Base-by-base conservation (phyloP, 2,888 invertebrate genomes). In the Orchesellides sinensis region DNA sequence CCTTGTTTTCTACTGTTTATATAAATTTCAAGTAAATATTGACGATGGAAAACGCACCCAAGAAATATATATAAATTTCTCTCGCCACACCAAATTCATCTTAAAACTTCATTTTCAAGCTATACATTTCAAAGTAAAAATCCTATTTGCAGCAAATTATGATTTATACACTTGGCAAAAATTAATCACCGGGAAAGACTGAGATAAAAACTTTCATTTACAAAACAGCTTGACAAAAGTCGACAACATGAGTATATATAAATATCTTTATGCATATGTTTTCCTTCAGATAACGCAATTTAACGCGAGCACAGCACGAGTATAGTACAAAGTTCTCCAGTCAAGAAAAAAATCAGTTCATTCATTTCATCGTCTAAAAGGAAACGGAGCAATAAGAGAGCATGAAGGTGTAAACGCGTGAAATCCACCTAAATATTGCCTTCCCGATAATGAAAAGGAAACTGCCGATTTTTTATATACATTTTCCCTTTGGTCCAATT, bases 401-500 rank as follows among this genome's bases (percentile, higher is more conserved):
- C 59, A 73, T 78, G 78, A 40, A 83, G 78, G 87, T 87, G 87
- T 80, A 85, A 87, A 86, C 72, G 83, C 86, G 83, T 87, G 85
- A 86, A 87, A 87, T 86, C 78, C 84, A 79, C 75, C 52, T 59
- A 19, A 68, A 40, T 40, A 40, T 5, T 77, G 68, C 45, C 2
- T 23, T 25, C 56, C n/a, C 27, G n/a, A n/a, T 40, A 10, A 40
- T 40, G 40, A 40, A n/a, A n/a, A n/a, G n/a, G n/a, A n/a, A 40
- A 40, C 40, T 40, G 40, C 23, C 52, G 17, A 21, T 52, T 21
- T 52, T 52, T 52, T 52, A 17, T 17, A 10, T 10, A 4, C 49
- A 40, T 10, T 40, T 40, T n/a, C n/a, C n/a, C n/a, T n/a, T n/a
- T 40, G 40, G 10, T n/a, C 40, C 14, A 40, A 40, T 5, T 40